phyloP scores from a whole-genome alignment of 1,140 invertebrate species.

The Bombus vancouverensis region DNA sequence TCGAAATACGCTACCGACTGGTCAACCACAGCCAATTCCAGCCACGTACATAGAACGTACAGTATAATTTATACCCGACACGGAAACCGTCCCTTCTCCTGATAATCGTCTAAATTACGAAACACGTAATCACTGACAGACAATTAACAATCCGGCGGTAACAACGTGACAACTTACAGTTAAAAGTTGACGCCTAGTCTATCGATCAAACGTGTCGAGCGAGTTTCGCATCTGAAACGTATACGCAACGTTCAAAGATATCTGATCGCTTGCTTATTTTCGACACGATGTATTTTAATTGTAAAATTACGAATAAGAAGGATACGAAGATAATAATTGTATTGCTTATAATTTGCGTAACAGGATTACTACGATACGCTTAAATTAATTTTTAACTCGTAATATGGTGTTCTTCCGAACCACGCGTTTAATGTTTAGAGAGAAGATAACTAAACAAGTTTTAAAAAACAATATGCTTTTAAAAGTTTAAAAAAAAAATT shows the following conservation, averaged over 20 bases:
- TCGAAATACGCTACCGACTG: constrained; percentile 9
- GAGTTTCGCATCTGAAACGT: not conserved
- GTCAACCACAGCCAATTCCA: not conserved
- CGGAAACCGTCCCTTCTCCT: not conserved
- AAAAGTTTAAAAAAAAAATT: no score
- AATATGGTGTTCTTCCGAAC: no score
- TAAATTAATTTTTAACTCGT: no score
- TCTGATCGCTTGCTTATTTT: not conserved
- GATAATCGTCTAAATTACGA: constrained; percentile 4
- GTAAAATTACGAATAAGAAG: no score
- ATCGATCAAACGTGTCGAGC: not conserved
- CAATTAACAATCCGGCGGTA: constrained; percentile 24
- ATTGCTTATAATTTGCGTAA: no score
- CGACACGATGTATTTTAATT: no score
- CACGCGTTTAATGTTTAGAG: no score
- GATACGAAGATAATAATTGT: no score
- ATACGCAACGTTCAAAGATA: not conserved
- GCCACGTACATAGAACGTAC: no score
- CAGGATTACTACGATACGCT: no score
- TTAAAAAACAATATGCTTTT: no score
- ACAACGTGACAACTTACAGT: not conserved
- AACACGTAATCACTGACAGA: constrained; percentile 6
- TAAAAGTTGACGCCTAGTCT: not conserved
- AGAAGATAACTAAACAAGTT: no score
- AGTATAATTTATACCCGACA: constrained; percentile 25